Conservation (phyloP, 37 sponge, comb jelly and placozoan species). For the Halisarca cf. caerulea region DNA sequence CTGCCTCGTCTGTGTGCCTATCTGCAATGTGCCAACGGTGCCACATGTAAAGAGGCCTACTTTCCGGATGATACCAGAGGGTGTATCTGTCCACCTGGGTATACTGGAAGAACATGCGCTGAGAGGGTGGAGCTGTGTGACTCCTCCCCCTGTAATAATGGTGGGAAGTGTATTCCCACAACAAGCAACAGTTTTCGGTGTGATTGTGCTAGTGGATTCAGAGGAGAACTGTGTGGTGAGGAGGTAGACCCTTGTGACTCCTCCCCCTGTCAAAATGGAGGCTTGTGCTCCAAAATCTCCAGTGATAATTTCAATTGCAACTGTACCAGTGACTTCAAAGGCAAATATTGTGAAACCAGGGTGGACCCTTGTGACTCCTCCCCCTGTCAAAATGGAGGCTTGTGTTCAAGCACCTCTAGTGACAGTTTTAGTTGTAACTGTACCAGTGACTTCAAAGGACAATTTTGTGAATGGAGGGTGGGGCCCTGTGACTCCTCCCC, state of each 20-base stretch:
- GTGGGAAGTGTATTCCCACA: conserved; percentile 50
- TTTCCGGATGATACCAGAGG: background rate
- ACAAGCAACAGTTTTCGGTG: conserved; percentile 36
- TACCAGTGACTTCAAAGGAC: conserved; percentile 30
- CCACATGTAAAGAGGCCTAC: conserved; percentile 41
- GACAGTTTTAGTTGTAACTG: conserved; percentile 51
- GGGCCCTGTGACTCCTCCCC: conserved; percentile 50
- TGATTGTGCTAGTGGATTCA: conserved; percentile 46
- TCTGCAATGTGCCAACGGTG: conserved; percentile 61
- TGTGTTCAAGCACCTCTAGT: background rate
- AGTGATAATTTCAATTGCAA: conserved; percentile 42
- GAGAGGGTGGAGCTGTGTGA: conserved; percentile 32
- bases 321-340: conserved; percentile 27
- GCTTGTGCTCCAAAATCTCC: conserved; percentile 40
- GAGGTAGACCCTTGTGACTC: conserved; percentile 37
- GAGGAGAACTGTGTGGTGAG: conserved; percentile 17
- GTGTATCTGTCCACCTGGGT: conserved; percentile 63
- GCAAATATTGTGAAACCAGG: background rate
- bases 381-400: conserved; percentile 48
- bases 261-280: conserved; percentile 63
- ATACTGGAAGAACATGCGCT: conserved; percentile 16
- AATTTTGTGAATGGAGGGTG: conserved; percentile 25
- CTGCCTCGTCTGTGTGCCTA: conserved; percentile 22
- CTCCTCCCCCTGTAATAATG: conserved; percentile 56
- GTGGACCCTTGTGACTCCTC: conserved; percentile 5